Conservation (phyloP, 1,140 invertebrate genomes). For the Cydia splendana region DNA sequence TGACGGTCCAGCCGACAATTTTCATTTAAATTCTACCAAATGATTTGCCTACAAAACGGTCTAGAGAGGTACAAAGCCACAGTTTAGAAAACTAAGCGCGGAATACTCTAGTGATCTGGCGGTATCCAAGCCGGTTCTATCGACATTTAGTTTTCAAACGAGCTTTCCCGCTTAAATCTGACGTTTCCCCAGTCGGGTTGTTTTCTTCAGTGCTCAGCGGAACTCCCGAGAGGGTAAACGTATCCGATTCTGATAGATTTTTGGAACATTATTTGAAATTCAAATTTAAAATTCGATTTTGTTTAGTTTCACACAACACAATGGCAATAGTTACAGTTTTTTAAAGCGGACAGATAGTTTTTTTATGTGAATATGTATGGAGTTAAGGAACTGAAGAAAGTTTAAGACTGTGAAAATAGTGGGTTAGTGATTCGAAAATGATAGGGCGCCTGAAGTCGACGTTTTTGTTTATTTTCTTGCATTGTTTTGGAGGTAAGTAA, state of each 20-base stretch:
- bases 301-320: neutral
- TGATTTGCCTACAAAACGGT: conserved; percentile 41
- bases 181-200: conserved; percentile 33
- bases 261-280: conserved; percentile 18
- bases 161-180: conserved; percentile 37
- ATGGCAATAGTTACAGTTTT: neutral
- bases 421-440: conserved; percentile 15
- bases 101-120: neutral
- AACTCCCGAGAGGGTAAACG: conserved; percentile 29
- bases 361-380: conserved; percentile 14
- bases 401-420: conserved; percentile 26
- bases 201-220: conserved; percentile 32
- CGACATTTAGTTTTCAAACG: conserved; percentile 17
- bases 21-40: conserved; percentile 50
- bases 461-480: conserved; percentile 27
- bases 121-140: conserved; percentile 31
- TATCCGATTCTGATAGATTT: conserved; percentile 19
- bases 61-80: conserved; percentile 35
- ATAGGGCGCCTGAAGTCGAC: conserved; percentile 16
- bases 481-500: conserved; percentile 32
- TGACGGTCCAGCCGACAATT: conserved; percentile 44
- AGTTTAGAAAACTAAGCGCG: conserved; percentile 35
- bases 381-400: conserved; percentile 5
- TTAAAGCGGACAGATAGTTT: conserved; percentile 1
- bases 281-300: conserved; percentile 11